Base-by-base conservation (phyloP, 1,140 invertebrate species). In the Himalopsyche phryganea region DNA sequence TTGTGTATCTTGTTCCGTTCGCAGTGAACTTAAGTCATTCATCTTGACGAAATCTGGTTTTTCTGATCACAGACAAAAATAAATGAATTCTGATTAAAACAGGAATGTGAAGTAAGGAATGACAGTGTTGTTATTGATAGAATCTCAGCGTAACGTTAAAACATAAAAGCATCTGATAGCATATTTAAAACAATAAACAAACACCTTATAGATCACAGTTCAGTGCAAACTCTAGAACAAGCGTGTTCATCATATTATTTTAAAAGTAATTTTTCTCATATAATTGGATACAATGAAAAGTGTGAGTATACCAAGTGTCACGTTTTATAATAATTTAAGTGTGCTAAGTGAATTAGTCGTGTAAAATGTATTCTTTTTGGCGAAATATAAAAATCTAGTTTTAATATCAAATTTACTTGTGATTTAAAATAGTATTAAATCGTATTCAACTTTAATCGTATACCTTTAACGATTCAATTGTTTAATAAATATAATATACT, bases 181-280 rank as follows among this genome's bases (percentile, higher is more conserved):
- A 47, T 51, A 51, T 44, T 53, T 61, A 61, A 48, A 57, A 57
- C 45, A 53, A 49, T 41, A 51, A 50, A 41, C 55, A 33, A 50
- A 44, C 47, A 13, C 7, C 47, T 51, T 17, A 1, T 49, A 19
- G 17, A 41, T 14, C 42, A 20, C 60, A 61, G 60, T 61, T 50
- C 54, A 40, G 23, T 40, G 36, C 36, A 18, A 57, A 48, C 60
- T 53, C 19, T 52, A 46, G 32, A 53, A 52, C 40, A 15, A 20
- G 40, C 23, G 19, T 38, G 51, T 3, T 28, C 23, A 28, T 28
- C 23, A 5, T 9, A 28, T 28, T 28, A 40, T 13, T 40, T 40
- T 6, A 40, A n/a, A n/a, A n/a, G 38, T 40, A 3, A 15, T 4
- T 6, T 11, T 4, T 7, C n/a, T 35, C 6, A 4, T 15, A n/a